phyloP scores from a whole-genome alignment of 2,797 vertebrate species.

The Poeciliopsis infans region DNA sequence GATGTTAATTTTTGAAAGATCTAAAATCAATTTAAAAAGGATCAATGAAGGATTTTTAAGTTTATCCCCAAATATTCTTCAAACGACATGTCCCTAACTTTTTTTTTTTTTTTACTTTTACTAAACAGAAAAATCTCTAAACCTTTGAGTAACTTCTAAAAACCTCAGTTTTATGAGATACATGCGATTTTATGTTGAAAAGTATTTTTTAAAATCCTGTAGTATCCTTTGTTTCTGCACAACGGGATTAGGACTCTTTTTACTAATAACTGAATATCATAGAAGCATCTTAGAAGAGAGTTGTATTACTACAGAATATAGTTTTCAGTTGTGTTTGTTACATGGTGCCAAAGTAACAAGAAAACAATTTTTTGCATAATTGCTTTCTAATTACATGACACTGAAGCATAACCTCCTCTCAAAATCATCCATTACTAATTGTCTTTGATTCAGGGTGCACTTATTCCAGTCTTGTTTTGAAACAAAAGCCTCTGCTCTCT shows the following conservation, averaged over 20 bases:
- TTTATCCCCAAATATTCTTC: neutral
- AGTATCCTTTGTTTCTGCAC: neutral
- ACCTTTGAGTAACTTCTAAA: neutral
- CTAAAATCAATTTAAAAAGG: neutral
- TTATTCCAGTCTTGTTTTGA: slow-evolving; percentile 44
- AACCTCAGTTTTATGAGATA: neutral
- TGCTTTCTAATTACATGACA: slow-evolving; percentile 47
- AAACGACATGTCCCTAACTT: neutral
- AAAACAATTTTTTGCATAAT: slow-evolving; percentile 48
- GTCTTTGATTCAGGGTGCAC: slow-evolving; percentile 47
- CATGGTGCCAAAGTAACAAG: slow-evolving; percentile 23
- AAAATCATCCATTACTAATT: slow-evolving; percentile 61
- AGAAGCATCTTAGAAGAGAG: neutral
- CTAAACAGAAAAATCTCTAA: neutral
- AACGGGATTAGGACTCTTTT: neutral
- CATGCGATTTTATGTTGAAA: neutral
- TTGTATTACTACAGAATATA: slow-evolving; percentile 12
- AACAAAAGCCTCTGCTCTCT: slow-evolving; percentile 44
- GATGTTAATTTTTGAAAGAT: neutral
- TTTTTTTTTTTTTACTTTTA: neutral
- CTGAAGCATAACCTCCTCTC: slow-evolving; percentile 47
- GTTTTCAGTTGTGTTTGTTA: slow-evolving; percentile 24
- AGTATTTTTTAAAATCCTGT: neutral
- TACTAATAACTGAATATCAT: neutral
- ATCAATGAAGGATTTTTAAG: neutral